Base-by-base conservation (phyloP, 2,113 vertebrate genomes). In the Alligator mississippiensis region DNA sequence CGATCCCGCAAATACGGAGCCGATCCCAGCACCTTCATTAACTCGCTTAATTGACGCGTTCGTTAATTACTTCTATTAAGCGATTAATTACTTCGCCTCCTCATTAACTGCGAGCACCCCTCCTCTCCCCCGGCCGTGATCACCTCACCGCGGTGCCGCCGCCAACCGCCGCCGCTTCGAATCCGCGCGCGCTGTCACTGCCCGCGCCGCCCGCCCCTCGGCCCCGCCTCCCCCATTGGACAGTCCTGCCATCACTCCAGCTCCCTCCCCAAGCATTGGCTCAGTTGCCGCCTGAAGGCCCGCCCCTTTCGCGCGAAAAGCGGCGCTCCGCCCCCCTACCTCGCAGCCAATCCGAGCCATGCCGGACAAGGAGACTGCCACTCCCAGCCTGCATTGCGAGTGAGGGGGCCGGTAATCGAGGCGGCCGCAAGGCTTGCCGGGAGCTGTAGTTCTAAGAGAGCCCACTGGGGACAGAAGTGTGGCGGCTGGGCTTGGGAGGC, bases 321-420 rank as follows among this genome's bases (percentile, higher is more conserved):
- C 63, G 27, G 25, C 63, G 2, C 0, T 82, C 86, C 92, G 76
- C 94, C 5, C 58, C 1, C 0, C 7, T 3, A 1, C 0, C 16
- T 11, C 0, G 4, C 10, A 27, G 55, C 85, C 90, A 89, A 84
- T 94, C 59, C 25, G 5, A 2, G 1, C 11, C 34, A 1, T 5
- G 0, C 11, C 3, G 3, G 24, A 4, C 3, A 1, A 2, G 1
- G 1, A 13, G 75, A 76, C 90, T 82, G 1, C 34, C 25, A 27
- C 57, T 84, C 82, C 87, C 92, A 9, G 75, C 22, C 9, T 80
- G 11, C 85, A 1, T 5, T 3, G 75, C 82, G 68, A 21, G 19
- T 1, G 5, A 0, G 0, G 0, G 3, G 0, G 14, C 6, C 0
- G 3, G 2, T 2, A 19, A 19, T 2, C 1, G 0, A 0, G 1